Evolutionary conservation across 2,797 vertebrate genomes (phyloP).

Genomic region (Enteromius radiatus): DNA sequence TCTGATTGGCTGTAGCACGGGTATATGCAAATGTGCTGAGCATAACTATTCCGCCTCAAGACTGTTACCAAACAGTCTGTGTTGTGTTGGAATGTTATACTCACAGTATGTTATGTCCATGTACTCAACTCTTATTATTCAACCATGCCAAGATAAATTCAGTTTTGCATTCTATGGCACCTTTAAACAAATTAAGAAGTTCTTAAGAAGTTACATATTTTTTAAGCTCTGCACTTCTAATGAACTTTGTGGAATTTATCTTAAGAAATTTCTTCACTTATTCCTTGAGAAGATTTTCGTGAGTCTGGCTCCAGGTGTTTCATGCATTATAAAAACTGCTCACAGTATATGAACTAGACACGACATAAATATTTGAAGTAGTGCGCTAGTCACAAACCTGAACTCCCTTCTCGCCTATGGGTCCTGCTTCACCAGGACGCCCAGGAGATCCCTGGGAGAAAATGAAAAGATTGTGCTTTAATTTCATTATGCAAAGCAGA

Average conservation of each 20-base stretch:
- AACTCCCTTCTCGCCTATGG: conserved; percentile 80
- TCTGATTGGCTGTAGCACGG: no score
- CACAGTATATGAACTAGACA: not conserved
- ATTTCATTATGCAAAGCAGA: not conserved
- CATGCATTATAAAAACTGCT: not conserved
- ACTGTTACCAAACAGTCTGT: no score
- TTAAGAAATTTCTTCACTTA: not conserved
- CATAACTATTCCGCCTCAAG: no score
- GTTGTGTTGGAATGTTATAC: no score
- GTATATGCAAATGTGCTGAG: no score
- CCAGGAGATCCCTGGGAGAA: conserved; percentile 80
- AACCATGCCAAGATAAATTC: no score
- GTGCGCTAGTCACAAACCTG: conserved; percentile 71
- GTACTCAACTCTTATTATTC: no score
- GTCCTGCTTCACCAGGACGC: conserved; percentile 75
- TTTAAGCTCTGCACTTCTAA: not conserved
- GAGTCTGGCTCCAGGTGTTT: not conserved
- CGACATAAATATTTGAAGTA: not conserved
- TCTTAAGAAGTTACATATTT: no score
- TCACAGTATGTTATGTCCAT: no score
- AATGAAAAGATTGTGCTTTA: not conserved
- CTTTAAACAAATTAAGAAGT: no score
- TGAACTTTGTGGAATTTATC: not conserved
- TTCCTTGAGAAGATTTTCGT: not conserved
- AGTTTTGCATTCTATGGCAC: no score